phyloP scores from a whole-genome alignment of 2,113 vertebrate genomes.

The Neotoma lepida region DNA sequence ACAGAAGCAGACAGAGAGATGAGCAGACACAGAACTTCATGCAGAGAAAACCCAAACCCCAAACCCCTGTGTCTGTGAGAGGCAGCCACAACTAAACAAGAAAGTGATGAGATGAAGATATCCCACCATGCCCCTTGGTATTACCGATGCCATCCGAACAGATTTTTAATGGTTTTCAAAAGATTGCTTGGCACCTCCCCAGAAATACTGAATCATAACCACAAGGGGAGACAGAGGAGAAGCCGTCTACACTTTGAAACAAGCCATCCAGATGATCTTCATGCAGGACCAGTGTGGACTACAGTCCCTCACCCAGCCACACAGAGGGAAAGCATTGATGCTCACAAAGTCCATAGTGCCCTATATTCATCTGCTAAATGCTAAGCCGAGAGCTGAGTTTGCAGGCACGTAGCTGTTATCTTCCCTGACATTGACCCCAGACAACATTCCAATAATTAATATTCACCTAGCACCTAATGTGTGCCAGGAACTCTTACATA shows the following conservation, averaged over 20 bases:
- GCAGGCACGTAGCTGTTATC: background rate
- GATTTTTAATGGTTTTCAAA: constrained; percentile 62
- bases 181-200: constrained; percentile 41
- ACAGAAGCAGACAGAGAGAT: background rate
- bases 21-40: background rate
- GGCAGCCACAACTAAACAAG: background rate
- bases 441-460: constrained; percentile 46
- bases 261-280: background rate
- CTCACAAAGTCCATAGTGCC: background rate
- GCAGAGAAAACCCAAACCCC: background rate
- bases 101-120: background rate
- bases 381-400: background rate
- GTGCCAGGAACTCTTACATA: constrained; percentile 43
- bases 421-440: constrained; percentile 40
- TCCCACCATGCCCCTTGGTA: background rate
- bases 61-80: background rate
- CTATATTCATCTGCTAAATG: background rate
- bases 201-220: constrained; percentile 57
- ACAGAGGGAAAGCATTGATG: background rate
- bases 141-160: constrained; percentile 15
- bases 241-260: constrained; percentile 9
- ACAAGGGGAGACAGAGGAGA: constrained; percentile 68
- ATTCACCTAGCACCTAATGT: constrained; percentile 38
- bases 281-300: background rate
- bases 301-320: background rate